phyloP scores from a whole-genome alignment of 2,113 vertebrate genomes.

The Barnardius zonarius region DNA sequence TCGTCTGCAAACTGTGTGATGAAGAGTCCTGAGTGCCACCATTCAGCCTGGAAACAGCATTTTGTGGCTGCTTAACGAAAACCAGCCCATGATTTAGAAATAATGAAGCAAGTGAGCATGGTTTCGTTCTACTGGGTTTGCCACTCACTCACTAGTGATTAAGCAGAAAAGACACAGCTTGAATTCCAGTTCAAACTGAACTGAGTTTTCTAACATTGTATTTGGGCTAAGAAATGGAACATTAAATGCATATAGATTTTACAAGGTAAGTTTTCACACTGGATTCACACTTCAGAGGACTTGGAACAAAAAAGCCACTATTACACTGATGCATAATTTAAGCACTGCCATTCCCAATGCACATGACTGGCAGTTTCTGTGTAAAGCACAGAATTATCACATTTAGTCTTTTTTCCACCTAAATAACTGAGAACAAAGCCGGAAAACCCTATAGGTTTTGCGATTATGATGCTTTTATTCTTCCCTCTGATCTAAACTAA shows the following conservation, averaged over 20 bases:
- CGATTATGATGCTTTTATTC: not conserved
- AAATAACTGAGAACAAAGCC: not conserved
- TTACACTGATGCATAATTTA: not conserved
- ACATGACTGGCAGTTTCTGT: not conserved
- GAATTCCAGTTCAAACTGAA: not conserved
- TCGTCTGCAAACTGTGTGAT: not conserved
- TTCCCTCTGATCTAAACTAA: not conserved
- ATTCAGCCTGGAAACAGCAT: not conserved
- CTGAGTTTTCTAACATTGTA: not conserved
- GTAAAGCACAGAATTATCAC: not conserved
- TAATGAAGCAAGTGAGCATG: not conserved
- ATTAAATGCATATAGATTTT: fast-evolving
- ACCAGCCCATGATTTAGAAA: not conserved
- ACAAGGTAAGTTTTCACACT: not conserved
- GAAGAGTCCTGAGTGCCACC: not conserved
- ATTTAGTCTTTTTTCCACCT: not conserved
- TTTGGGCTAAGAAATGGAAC: not conserved
- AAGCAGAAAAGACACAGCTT: not conserved
- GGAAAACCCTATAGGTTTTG: not conserved
- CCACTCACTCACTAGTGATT: not conserved
- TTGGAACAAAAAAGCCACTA: not conserved
- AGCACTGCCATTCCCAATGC: not conserved
- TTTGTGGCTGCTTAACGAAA: not conserved
- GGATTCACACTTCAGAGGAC: not conserved
- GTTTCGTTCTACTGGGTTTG: not conserved